Evolutionary conservation across 2,888 invertebrate species (phyloP).

Genomic region (Troides oblongomaculatus): DNA sequence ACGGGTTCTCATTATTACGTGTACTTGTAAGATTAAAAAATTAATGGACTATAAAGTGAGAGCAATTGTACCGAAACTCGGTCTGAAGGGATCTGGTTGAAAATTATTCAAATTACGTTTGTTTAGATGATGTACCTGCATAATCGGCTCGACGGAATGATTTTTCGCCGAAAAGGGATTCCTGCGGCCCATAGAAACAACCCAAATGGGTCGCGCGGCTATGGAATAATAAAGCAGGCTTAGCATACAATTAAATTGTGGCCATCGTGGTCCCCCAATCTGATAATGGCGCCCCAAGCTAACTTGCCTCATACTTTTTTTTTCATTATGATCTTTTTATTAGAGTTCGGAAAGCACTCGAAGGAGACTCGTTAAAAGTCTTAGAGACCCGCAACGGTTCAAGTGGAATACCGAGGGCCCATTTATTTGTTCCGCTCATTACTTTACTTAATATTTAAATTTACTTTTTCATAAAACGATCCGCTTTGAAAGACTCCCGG

Average conservation of each 20-base stretch:
- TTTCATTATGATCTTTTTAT: constrained; percentile 66
- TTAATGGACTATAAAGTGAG: background rate
- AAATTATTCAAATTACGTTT: constrained; percentile 48
- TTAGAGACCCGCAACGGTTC: constrained; percentile 57
- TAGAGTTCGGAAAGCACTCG: constrained; percentile 66
- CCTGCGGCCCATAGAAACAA: constrained; percentile 31
- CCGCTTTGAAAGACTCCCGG: constrained; percentile 44
- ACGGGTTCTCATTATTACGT: background rate
- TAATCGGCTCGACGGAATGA: constrained; percentile 36
- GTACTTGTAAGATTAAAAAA: background rate
- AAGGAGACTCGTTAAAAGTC: constrained; percentile 69
- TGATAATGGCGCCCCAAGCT: constrained; percentile 38
- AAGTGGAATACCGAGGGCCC: constrained; percentile 56
- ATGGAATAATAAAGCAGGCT: constrained; percentile 64
- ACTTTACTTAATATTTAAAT: constrained; percentile 60
- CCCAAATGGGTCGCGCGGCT: constrained; percentile 49
- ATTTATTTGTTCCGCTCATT: constrained; percentile 66
- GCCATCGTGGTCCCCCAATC: constrained; percentile 41
- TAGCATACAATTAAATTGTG: constrained; percentile 58
- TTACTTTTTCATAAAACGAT: constrained; percentile 43
- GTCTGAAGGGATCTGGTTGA: constrained; percentile 6
- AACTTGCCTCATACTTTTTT: constrained; percentile 57
- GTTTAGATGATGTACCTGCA: constrained; percentile 34
- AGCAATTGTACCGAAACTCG: background rate
- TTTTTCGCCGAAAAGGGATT: constrained; percentile 42